Conservation (phyloP, 1,140 invertebrate genomes). For the Coelopa frigida region DNA sequence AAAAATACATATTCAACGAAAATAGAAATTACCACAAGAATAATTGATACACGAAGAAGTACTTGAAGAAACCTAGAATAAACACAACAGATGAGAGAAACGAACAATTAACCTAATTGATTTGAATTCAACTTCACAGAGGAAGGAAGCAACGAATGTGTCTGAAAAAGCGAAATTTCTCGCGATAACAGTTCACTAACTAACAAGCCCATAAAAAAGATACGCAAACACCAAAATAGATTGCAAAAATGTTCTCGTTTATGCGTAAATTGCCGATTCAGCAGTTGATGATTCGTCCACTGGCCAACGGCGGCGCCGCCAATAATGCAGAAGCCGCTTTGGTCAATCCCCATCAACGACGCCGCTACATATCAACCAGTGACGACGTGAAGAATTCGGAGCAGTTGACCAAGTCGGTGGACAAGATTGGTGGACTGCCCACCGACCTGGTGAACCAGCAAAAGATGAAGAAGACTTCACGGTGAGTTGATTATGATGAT, state of each 20-base stretch:
- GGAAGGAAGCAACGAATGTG: too few species aligned
- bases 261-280: neutral
- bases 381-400: conserved; percentile 20
- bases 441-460: conserved; percentile 33
- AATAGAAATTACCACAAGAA: too few species aligned
- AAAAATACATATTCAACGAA: too few species aligned
- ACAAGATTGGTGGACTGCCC: conserved; percentile 32
- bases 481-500: conserved; percentile 22
- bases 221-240: neutral
- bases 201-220: too few species aligned
- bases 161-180: too few species aligned
- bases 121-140: too few species aligned
- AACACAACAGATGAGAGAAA: too few species aligned
- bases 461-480: conserved; percentile 33
- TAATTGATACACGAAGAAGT: too few species aligned
- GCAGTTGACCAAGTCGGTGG: conserved; percentile 24
- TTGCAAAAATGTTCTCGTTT: neutral
- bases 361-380: conserved; percentile 31
- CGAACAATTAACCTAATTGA: too few species aligned
- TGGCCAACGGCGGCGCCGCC: neutral
- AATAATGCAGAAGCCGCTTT: neutral
- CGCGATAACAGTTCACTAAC: too few species aligned
- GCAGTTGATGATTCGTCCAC: neutral
- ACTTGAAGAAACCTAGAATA: too few species aligned
- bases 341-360: neutral